Conservation (phyloP, 2,888 invertebrate genomes). For the Galeopsomyia nigrocyanea region DNA sequence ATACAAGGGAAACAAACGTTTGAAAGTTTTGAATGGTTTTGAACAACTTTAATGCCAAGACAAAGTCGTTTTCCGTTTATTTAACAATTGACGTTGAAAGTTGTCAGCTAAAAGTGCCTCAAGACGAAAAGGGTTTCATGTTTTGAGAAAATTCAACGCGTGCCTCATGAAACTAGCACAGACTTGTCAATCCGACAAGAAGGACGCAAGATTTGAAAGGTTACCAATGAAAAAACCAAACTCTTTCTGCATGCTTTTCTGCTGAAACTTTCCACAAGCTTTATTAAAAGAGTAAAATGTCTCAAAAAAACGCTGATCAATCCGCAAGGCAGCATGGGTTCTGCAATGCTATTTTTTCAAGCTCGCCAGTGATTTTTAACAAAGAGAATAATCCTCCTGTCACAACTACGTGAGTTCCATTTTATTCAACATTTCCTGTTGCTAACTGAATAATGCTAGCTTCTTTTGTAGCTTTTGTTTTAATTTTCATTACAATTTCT, state of each 20-base stretch:
- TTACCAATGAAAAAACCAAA: constrained; percentile 37
- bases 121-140: neutral
- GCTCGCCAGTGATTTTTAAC: constrained; percentile 57
- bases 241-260: constrained; percentile 32
- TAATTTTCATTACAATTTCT: neutral
- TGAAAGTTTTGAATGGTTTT: constrained; percentile 32
- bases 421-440: constrained; percentile 13
- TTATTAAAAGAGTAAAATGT: constrained; percentile 57
- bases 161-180: constrained; percentile 33
- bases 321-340: constrained; percentile 55
- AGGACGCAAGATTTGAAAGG: constrained; percentile 36
- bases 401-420: constrained; percentile 56
- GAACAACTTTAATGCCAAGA: constrained; percentile 14
- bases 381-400: constrained; percentile 58
- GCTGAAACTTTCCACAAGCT: constrained; percentile 22
- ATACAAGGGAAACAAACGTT: constrained; percentile 27
- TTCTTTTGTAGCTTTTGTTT: neutral
- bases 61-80: constrained; percentile 2
- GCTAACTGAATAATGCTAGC: constrained; percentile 5
- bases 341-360: constrained; percentile 65
- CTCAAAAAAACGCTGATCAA: constrained; percentile 46
- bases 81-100: neutral
- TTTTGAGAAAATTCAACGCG: neutral
- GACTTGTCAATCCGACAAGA: constrained; percentile 36
- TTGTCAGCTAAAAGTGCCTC: neutral